These are phyloP conservation scores for Andricus quercusramuli DNA, from an alignment of 2,888 invertebrate genomes.

Conservation along the genomic window DNA sequence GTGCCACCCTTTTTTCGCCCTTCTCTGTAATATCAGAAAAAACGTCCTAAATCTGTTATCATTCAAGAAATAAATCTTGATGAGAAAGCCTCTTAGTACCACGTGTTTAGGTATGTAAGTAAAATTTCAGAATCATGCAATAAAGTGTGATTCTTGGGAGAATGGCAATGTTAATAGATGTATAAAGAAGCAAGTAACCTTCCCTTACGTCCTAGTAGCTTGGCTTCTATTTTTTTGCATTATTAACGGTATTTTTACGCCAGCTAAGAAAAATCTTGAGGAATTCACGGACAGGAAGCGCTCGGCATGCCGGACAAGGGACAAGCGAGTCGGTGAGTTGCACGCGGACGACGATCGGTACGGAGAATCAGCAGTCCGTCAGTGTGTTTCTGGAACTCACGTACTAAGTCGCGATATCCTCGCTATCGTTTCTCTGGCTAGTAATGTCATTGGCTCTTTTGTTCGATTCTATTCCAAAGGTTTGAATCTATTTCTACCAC, in stretches of 20 bases:
- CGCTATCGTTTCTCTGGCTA: constrained; percentile 16
- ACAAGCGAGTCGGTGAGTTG: constrained; percentile 49
- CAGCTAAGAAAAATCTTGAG: constrained; percentile 51
- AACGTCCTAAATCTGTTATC: no score
- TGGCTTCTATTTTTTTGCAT: constrained; percentile 43
- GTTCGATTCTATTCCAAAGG: not conserved
- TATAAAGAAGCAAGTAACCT: not conserved
- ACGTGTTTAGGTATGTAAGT: not conserved
- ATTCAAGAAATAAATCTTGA: not conserved
- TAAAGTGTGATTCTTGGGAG: not conserved
- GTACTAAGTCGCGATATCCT: constrained; percentile 57
- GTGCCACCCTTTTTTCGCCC: no score
- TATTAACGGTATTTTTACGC: constrained; percentile 47
- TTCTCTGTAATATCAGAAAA: no score
- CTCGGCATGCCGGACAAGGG: constrained; percentile 58
- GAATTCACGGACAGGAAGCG: constrained; percentile 62
- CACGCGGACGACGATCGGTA: constrained; percentile 57
- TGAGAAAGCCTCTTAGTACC: not conserved
- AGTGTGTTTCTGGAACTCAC: constrained; percentile 74
- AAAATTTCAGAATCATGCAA: not conserved
- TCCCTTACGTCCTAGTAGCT: constrained; percentile 36
- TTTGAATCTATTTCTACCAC: not conserved
- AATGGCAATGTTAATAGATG: not conserved
- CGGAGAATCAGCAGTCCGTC: constrained; percentile 65
- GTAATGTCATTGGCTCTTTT: constrained; percentile 14